Base-by-base conservation (phyloP, 2,888 invertebrate species). In the Scrobipalpa atriplicella region DNA sequence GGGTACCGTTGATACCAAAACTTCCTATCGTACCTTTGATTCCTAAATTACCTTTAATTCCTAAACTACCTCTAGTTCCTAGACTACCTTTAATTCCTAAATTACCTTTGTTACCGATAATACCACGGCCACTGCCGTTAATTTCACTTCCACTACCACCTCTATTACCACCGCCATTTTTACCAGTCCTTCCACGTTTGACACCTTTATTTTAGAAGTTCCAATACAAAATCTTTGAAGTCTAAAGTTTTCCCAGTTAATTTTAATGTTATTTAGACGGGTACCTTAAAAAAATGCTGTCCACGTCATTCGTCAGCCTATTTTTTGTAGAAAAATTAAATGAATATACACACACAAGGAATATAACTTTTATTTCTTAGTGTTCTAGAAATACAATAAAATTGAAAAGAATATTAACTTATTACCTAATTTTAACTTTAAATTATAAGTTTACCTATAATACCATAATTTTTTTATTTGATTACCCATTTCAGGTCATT, bases 131-230 rank as follows among this genome's bases (percentile, higher is more conserved):
- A 21, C 18, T 19, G 1, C 52, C 52, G 19, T 52, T 52, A 7
- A 47, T n/a, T n/a, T n/a, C 47, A 56, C 21, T 10, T 21, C 11
- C 11, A 21, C 21, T 56, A 13, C 54, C 54, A 7, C 19, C 19
- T 5, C n/a, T 47, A n/a, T n/a, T n/a, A 47, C 13, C 47, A 7
- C 54, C 54, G 6, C 21, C 13, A 29, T 21, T 21, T n/a, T 8
- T 47, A 16, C 47, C 47, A 10, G 19, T 54, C 8, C 10, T 54
- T 54, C 54, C 54, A 66, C 81, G 82, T 18, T 66, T 84, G 0
- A 76, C 74, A 62, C 68, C 82, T 11, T 78, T 81, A 7, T 79
- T 70, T 83, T 63, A 75, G 73, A 68, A 71, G n/a, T n/a, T n/a
- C n/a, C n/a, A n/a, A n/a, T n/a, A n/a, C n/a, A n/a, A n/a, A n/a